A percentile compares a stretch with the other conserved stretches of the same genome.
Conservation (phyloP, 2,797 vertebrate genomes). For the Falco biarmicus region DNA sequence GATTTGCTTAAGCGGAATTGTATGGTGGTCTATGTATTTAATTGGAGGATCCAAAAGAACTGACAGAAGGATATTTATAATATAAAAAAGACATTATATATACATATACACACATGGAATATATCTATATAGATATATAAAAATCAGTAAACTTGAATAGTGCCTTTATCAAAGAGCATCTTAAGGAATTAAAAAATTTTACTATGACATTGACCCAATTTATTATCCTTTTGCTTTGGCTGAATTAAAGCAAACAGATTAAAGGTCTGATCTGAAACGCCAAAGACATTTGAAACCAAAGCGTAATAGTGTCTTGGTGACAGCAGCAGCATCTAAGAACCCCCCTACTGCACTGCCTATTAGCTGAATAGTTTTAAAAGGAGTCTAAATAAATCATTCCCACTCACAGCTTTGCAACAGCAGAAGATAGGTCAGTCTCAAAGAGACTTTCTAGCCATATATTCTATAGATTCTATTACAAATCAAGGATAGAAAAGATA, state of each 20-base stretch:
- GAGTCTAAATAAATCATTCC: slow-evolving; percentile 72
- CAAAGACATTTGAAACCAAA: slow-evolving; percentile 45
- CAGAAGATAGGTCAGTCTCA: slow-evolving; percentile 61
- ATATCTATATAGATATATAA: slow-evolving; percentile 65
- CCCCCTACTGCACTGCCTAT: slow-evolving; percentile 65
- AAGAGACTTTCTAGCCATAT: slow-evolving; percentile 74
- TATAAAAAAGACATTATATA: slow-evolving; percentile 77
- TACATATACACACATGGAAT: slow-evolving; percentile 50
- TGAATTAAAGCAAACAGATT: slow-evolving; percentile 74
- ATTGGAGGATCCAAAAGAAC: slow-evolving; percentile 32
- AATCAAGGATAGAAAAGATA: slow-evolving; percentile 73
- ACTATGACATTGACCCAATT: slow-evolving; percentile 59
- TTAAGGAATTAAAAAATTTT: slow-evolving; percentile 77
- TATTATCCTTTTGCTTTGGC: slow-evolving; percentile 61
- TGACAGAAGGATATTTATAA: slow-evolving; percentile 60
- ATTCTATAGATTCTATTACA: slow-evolving; percentile 74
- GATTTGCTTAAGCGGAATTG: neutral
- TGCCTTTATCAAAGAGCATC: slow-evolving; percentile 70
- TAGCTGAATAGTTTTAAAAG: slow-evolving; percentile 64
- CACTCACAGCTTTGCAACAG: slow-evolving; percentile 78
- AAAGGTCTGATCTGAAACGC: slow-evolving; percentile 65
- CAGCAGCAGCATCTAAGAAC: slow-evolving; percentile 71
- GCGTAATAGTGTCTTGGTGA: slow-evolving; percentile 67
- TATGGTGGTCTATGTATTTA: slow-evolving; percentile 33
- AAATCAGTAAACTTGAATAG: slow-evolving; percentile 76